Base-by-base conservation (phyloP, 2,888 invertebrate species). In the Phrixothrix hirtus region DNA sequence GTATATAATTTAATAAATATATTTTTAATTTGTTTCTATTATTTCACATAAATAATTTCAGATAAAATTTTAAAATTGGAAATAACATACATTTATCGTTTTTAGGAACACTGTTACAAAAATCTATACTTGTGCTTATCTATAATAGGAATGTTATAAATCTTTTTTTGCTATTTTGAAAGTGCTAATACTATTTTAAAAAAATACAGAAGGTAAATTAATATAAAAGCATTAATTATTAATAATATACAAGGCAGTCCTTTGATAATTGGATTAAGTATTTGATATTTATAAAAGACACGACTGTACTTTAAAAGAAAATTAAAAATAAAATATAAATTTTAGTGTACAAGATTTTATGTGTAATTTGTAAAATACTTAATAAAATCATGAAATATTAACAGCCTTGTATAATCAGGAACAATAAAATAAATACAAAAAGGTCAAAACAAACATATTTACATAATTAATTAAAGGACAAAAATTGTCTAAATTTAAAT, bases 361-460 rank as follows among this genome's bases (percentile, higher is more conserved):
- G n/a, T n/a, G n/a, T n/a, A n/a, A n/a, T n/a, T n/a, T n/a, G n/a
- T n/a, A n/a, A n/a, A n/a, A n/a, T n/a, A n/a, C n/a, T n/a, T n/a
- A n/a, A 26, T 13, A 34, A 9, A 32, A 4, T 2, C 13, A 15
- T 6, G 3, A 21, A 7, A 21, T 21, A 21, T 7, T 21, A 21
- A 5, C 7, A 21, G 7, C 7, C 3, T 5, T 21, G 7, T 21
- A 21, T 7, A 26, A 14, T 73, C 72, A 74, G 74, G 73, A 74
- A 75, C 74, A 75, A 73, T 71, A 72, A 68, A 74, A 74, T 71
- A 73, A 73, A 73, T 72, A 73, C 70, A 71, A 69, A 65, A 69
- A 59, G 7, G 57, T 62, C 63, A 69, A 68, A 70, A 55, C 49
- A 55, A 69, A 70, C 68, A 65, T 70, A 68, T 66, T 55, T 72